Evolutionary conservation across 2,113 vertebrate genomes (phyloP), one percentile per base, ranked within the genome.

Genomic region (Vulpes lagopus): DNA sequence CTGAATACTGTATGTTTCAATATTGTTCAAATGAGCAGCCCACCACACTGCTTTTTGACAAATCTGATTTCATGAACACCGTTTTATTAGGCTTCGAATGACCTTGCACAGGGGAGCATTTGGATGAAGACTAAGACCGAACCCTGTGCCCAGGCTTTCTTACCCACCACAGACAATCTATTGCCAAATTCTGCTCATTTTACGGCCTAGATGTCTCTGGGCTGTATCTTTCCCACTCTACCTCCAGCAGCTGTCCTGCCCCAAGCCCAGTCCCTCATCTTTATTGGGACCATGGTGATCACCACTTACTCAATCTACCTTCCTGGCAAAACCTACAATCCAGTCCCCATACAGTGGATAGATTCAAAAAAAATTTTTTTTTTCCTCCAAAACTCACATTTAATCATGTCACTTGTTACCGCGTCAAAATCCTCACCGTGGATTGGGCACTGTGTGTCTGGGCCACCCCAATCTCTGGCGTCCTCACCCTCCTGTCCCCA

Each of bases 381-480:
- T 15, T 2, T 2, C 5, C 5, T 11, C 5, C 20, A 23, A 86
- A 89, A 74, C 64, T 15, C 17, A 11, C 1, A 17, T 74, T 19
- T 85, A 22, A 60, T n/a, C 76, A 73, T 51, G 10, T 30, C 4
- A 51, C 51, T n/a, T 96, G 23, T 67, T 69, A 15, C 3, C 2
- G 9, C 14, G 65, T 2, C 10, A 27, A 81, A 22, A 51, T 43
- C 55, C 32, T 95, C 25, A 35, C 20, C 6, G 8, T 8, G 14
- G 35, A 27, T 60, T 81, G 19, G 53, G 32, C 2, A 43, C 38
- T 17, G 2, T 23, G 59, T 51, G 12, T 25, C 38, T 78, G 59
- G 38, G 1, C 49, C 8, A 55, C 1, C 0, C 3, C 3, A 2
- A 0, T 3, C 57, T 43, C 23, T 17, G 60, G 65, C 7, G 9